A percentile compares a stretch with the other conserved stretches of the same genome.
Evolutionary conservation across 2,888 invertebrate genomes (phyloP).

Genomic region (Cerastoderma edule): DNA sequence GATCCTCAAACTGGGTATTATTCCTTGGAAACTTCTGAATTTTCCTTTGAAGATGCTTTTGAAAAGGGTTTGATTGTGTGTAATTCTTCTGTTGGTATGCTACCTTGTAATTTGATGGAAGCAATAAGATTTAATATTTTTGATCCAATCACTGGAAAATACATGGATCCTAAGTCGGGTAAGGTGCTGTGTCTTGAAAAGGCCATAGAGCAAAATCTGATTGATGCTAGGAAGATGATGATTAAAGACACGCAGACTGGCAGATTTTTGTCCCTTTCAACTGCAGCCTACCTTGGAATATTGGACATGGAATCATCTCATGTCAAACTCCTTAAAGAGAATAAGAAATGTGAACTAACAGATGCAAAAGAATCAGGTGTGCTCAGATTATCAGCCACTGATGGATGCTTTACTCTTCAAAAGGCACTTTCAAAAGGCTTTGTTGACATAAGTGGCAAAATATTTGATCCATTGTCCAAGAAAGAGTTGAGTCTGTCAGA

Average conservation of each 20-base stretch:
- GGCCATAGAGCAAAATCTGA: slow-evolving; percentile 68
- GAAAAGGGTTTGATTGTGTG: slow-evolving; percentile 86
- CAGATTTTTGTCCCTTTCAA: slow-evolving; percentile 58
- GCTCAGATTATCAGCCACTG: slow-evolving; percentile 83
- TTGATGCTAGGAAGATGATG: slow-evolving; percentile 63
- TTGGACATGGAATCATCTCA: slow-evolving; percentile 57
- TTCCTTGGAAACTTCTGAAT: slow-evolving; percentile 56
- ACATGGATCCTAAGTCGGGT: slow-evolving; percentile 87
- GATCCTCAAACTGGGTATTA: slow-evolving; percentile 70
- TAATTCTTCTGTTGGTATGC: slow-evolving; percentile 60
- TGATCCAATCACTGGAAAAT: slow-evolving; percentile 90
- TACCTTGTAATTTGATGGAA: slow-evolving; percentile 56
- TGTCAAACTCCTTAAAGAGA: slow-evolving; percentile 54
- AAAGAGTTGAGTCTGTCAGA: slow-evolving; percentile 71
- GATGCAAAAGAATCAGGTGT: slow-evolving; percentile 62
- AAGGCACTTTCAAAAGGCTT: slow-evolving; percentile 92
- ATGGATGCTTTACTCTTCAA: slow-evolving; percentile 89
- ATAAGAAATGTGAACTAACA: slow-evolving; percentile 55
- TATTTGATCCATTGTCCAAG: slow-evolving; percentile 73
- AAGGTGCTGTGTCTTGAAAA: slow-evolving; percentile 69
- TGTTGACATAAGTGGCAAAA: slow-evolving; percentile 86
- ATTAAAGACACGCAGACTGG: slow-evolving; percentile 63
- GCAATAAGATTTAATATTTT: slow-evolving; percentile 60
- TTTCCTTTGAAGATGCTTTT: slow-evolving; percentile 90
- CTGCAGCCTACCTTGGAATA: slow-evolving; percentile 58